phyloP scores from a whole-genome alignment of 2,797 vertebrate genomes.

The Neomorphus geoffroyi region DNA sequence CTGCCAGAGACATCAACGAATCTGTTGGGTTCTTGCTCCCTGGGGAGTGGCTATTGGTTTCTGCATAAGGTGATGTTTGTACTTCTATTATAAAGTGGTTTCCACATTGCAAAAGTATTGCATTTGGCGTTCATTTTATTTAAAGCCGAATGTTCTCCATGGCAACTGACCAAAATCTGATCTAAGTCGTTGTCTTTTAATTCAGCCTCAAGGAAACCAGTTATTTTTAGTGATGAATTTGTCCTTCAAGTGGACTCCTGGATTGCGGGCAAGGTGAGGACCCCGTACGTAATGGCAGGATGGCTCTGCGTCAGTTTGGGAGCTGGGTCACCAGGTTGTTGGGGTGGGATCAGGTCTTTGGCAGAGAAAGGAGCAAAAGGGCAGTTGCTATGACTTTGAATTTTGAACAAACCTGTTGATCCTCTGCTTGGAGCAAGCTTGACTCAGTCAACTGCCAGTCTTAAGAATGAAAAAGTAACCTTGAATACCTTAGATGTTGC shows the following conservation, averaged over 20 bases:
- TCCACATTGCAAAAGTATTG: background rate
- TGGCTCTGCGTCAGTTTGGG: background rate
- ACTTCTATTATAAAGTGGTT: background rate
- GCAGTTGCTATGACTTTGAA: background rate
- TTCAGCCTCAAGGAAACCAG: background rate
- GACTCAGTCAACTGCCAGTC: background rate
- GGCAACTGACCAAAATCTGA: slow-evolving; percentile 27
- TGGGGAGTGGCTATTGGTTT: background rate
- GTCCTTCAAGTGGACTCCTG: background rate
- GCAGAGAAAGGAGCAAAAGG: background rate
- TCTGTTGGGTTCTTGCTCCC: background rate
- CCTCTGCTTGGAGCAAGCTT: background rate
- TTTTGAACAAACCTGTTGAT: background rate
- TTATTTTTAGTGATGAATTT: slow-evolving; percentile 4
- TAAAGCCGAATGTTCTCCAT: slow-evolving; percentile 28
- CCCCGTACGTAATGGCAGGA: background rate
- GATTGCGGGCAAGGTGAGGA: background rate
- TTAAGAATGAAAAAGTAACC: background rate
- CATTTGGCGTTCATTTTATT: background rate
- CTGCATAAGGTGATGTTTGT: background rate
- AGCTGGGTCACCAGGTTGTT: background rate
- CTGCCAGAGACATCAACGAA: slow-evolving; percentile 20
- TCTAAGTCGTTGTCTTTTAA: background rate
- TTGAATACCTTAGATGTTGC: background rate
- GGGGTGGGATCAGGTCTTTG: background rate